Base-by-base conservation (phyloP, 2,113 vertebrate species). In the Cryptotis parvus region DNA sequence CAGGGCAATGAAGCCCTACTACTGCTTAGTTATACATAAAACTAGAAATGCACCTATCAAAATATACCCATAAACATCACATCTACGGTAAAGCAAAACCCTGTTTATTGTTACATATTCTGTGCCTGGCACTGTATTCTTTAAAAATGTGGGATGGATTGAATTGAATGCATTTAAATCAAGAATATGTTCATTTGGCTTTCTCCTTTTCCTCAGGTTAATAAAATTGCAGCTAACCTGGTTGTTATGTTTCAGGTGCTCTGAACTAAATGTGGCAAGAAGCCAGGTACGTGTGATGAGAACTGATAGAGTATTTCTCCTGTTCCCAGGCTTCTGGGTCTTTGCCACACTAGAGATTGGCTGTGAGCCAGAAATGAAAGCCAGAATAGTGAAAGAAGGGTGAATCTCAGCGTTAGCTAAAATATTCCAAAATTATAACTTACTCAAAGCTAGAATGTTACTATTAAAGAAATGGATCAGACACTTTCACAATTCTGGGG, bases 211-310 rank as follows among this genome's bases (percentile, higher is more conserved):
- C 49, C 26, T 61, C 37, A 68, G 18, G 78, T 95, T 70, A 76
- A 18, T 76, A 90, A 72, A 90, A 77, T 87, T 35, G 70, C 81
- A 94, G 94, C 35, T 84, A 79, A 70, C 39, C 41, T 69, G 45
- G 33, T 61, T 84, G 55, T 86, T 87, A 93, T 66, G 89, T 95
- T 90, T 92, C 68, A 90, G 72, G 39, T 91, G 35, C n/a, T 87
- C 79, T 89, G 39, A 84, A 45, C 61, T 84, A 77, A 81, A 15
- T 79, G 2, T 77, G 77, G 68, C 63, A 82, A 92, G 87, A 78
- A 74, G 75, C 85, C 85, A 88, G 35, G 33, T 73, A 68, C 5
- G 11, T 82, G 74, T 72, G 70, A 87, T 70, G 75, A 78, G 61
- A 87, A 66, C n/a, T 61, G 85, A 92, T 43, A 66, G 37, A 55